Evolutionary conservation across 2,888 invertebrate genomes (phyloP), one percentile per base, ranked within the genome.

Genomic region (Dolomedes plantarius): DNA sequence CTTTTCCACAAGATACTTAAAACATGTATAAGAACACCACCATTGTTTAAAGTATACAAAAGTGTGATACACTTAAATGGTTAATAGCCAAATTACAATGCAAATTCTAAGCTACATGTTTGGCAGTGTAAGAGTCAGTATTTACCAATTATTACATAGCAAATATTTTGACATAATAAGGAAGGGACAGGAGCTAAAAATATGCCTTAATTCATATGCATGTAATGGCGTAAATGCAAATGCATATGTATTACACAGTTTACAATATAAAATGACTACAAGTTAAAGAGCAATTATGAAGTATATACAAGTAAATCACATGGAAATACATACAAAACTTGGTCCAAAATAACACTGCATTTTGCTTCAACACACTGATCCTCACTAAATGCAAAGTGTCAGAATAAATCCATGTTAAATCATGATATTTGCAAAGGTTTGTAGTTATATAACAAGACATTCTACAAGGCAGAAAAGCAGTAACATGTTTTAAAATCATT

Each of bases 401-500:
- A 16, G 23, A 19, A 56, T 23, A 23, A 56, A 56, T 56, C 56
- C 23, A 16, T 56, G 56, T 23, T 56, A 56, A 56, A 56, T 16
- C 23, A 56, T 1, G 56, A 56, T 56, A 56, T 56, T 19, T 56
- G 56, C 56, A 23, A 6, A 23, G 1, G n/a, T n/a, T n/a, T 23
- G 23, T 56, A 16, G 5, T 16, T 23, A 16, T 23, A 56, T 56
- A 56, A 56, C 56, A 56, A 56, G 13, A 56, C 16, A 56, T 23
- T 56, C 56, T 56, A 56, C 56, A 56, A 56, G 56, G 56, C 46
- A 46, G 46, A 46, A 7, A 36, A 46, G 46, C 56, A 56, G n/a
- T 23, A 56, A 56, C 56, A 23, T 23, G 3, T 46, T 16, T 56
- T 56, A 23, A 56, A 56, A 56, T 1, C 11, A 46, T 46, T 56